phyloP scores from a whole-genome alignment of 2,797 vertebrate genomes.

The Gymnoscopelus braueri region DNA sequence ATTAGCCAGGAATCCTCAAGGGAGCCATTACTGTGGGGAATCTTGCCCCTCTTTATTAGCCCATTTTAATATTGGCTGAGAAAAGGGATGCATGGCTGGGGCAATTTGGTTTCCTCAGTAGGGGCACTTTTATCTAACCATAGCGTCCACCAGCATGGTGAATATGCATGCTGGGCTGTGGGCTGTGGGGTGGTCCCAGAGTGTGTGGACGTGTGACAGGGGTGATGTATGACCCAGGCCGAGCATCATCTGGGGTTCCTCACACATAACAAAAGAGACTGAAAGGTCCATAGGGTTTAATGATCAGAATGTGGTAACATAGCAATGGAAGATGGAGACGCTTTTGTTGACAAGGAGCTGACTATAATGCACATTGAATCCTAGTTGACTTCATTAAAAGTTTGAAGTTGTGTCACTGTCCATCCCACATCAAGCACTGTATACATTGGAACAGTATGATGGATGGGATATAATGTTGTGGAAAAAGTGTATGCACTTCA shows the following conservation, averaged over 20 bases:
- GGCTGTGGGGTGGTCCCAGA: conserved; percentile 2
- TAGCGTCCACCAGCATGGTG: conserved; percentile 63
- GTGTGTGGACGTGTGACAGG: conserved; percentile 57
- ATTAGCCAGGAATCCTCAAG: conserved; percentile 75
- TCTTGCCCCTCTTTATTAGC: conserved; percentile 86
- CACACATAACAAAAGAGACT: conserved; percentile 68
- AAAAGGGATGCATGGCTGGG: conserved; percentile 62
- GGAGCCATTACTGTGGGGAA: conserved; percentile 77
- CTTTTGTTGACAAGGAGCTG: neutral
- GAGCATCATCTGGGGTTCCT: conserved; percentile 76
- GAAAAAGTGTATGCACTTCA: too few relatives aligned
- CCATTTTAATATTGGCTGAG: conserved; percentile 81
- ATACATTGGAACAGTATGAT: too few relatives aligned
- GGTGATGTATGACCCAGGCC: conserved; percentile 75
- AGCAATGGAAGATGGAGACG: conserved; percentile 22
- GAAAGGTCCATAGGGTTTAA: conserved; percentile 62
- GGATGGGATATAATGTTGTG: too few relatives aligned
- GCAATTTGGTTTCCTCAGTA: conserved; percentile 68
- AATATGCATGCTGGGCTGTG: conserved; percentile 71
- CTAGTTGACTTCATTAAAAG: neutral
- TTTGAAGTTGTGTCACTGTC: neutral
- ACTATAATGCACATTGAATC: too few relatives aligned
- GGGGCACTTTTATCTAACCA: conserved; percentile 65
- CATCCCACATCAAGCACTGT: too few relatives aligned
- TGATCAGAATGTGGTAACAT: conserved; percentile 63